Evolutionary conservation across 1,140 invertebrate genomes (phyloP).

Genomic region (Bombus consobrinus): DNA sequence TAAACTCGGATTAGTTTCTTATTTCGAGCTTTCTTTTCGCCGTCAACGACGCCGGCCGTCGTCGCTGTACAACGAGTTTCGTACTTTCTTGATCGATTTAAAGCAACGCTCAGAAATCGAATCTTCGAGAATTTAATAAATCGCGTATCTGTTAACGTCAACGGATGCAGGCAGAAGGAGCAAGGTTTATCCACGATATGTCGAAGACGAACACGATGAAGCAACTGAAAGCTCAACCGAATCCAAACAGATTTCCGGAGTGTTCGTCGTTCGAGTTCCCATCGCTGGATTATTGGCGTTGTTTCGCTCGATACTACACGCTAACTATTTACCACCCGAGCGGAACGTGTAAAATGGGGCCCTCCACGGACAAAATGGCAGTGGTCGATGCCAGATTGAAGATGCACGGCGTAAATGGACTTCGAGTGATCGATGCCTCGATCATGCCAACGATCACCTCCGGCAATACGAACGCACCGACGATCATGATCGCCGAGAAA

Average conservation of each 20-base stretch:
- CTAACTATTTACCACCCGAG: slow-evolving; percentile 88
- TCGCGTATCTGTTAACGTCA: background rate
- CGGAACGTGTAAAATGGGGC: slow-evolving; percentile 83
- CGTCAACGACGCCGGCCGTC: too few species aligned
- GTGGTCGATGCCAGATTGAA: slow-evolving; percentile 85
- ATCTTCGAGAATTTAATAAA: background rate
- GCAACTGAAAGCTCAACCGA: slow-evolving; percentile 85
- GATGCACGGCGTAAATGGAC: slow-evolving; percentile 84
- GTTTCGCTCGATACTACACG: slow-evolving; percentile 87
- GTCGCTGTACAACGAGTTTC: too few species aligned
- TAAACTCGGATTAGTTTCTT: too few species aligned
- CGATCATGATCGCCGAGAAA: slow-evolving; percentile 88
- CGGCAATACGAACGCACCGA: slow-evolving; percentile 88
- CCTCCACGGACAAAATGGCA: slow-evolving; percentile 83
- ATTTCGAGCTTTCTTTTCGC: too few species aligned
- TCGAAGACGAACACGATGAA: slow-evolving; percentile 86
- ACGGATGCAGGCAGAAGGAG: slow-evolving; percentile 86
- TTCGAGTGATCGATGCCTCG: slow-evolving; percentile 88
- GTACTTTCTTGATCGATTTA: too few species aligned
- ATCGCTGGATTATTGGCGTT: slow-evolving; percentile 88
- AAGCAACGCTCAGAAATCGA: too few species aligned
- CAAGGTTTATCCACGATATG: slow-evolving; percentile 86
- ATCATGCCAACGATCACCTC: slow-evolving; percentile 88
- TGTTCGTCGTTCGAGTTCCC: slow-evolving; percentile 83
- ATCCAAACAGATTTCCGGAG: slow-evolving; percentile 85